Evolutionary conservation across 2,888 invertebrate species (phyloP).

Genomic region (Aricia artaxerxes): DNA sequence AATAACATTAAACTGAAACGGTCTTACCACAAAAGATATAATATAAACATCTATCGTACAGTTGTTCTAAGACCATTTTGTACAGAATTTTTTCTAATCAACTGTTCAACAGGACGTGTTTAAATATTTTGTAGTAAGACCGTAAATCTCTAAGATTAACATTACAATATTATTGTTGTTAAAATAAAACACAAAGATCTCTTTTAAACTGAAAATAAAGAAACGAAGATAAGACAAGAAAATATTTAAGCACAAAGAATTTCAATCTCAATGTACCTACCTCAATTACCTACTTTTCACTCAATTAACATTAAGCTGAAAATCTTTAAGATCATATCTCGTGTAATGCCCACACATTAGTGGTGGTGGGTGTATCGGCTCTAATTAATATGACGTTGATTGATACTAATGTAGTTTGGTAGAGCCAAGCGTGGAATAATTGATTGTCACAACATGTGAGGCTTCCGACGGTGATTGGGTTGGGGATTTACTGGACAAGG

Average conservation of each 20-base stretch:
- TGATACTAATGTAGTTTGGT: conserved; percentile 73
- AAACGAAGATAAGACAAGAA: not conserved
- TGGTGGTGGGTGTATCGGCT: conserved; percentile 71
- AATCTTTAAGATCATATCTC: conserved; percentile 2
- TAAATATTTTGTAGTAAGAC: no score
- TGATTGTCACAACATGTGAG: conserved; percentile 71
- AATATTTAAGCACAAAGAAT: not conserved
- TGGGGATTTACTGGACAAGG: no score
- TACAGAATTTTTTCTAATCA: no score
- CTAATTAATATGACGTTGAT: conserved; percentile 79
- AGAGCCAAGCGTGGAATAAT: conserved; percentile 66
- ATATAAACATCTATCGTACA: no score
- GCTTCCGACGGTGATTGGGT: conserved; percentile 35
- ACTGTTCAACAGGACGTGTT: no score
- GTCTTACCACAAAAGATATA: no score
- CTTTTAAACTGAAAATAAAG: no score
- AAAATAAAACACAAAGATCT: no score
- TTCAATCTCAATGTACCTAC: not conserved
- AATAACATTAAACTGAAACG: no score
- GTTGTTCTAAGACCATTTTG: no score
- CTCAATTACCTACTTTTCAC: not conserved
- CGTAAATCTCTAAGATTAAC: no score
- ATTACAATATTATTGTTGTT: no score
- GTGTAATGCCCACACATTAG: conserved; percentile 28
- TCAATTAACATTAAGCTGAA: not conserved